Percentiles rank a stretch among this genome's conserved stretches.
Conservation (phyloP, 30 jellyfish, hydroid and myxozoan species). For the Hydra vulgaris region DNA sequence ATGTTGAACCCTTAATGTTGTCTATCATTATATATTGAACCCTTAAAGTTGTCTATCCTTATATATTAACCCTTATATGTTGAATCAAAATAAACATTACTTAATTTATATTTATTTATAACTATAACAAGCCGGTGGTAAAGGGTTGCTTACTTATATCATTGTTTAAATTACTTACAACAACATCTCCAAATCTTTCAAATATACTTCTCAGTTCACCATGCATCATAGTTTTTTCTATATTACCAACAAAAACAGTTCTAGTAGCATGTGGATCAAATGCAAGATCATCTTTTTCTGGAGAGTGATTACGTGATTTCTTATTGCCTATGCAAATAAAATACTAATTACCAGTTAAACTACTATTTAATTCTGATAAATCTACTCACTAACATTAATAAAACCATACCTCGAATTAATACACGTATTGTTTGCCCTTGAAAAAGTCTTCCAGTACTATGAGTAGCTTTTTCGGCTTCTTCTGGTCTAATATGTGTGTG, state of each 20-base stretch:
- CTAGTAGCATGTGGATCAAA: conserved; percentile 96
- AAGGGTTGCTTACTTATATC: too few species aligned
- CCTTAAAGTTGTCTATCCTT: too few species aligned
- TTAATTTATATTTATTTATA: too few species aligned
- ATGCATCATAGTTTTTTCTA: conserved; percentile 79
- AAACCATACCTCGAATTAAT: conserved; percentile 53
- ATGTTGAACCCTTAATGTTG: too few species aligned
- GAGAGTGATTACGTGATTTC: not conserved
- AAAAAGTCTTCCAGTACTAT: conserved; percentile 62
- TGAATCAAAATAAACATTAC: too few species aligned
- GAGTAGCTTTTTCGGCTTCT: conserved; percentile 81
- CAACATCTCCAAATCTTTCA: conserved; percentile 94
- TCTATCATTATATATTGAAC: too few species aligned
- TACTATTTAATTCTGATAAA: not conserved
- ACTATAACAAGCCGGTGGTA: too few species aligned
- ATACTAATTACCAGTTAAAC: not conserved
- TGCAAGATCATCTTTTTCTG: conserved; percentile 54
- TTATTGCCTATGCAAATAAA: not conserved
- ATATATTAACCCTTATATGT: too few species aligned
- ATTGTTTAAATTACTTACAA: too few species aligned
- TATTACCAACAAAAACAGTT: conserved; percentile 94
- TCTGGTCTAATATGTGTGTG: conserved; percentile 38
- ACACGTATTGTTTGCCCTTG: conserved; percentile 90
- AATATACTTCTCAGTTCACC: conserved; percentile 75
- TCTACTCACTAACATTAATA: not conserved